These are phyloP conservation scores for Papilio polytes DNA, from an alignment of 1,140 invertebrate species.

Conservation along the genomic window DNA sequence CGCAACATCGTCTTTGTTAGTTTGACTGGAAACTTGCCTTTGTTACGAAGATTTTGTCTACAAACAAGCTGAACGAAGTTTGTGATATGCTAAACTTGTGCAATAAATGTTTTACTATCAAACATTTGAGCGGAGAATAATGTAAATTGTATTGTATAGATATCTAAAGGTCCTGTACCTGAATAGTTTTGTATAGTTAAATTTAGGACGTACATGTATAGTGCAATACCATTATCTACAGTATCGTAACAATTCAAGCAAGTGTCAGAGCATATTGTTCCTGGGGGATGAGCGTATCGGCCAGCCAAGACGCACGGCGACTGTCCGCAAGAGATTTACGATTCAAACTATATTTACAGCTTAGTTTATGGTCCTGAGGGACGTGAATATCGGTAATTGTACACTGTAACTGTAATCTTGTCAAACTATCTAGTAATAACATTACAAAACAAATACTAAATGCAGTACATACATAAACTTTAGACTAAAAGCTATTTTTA, in stretches of 20 bases:
- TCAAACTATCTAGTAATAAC: background rate
- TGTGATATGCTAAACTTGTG: constrained; percentile 35
- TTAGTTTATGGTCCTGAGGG: constrained; percentile 34
- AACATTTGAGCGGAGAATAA: constrained; percentile 21
- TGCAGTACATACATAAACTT: no score
- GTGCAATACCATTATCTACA: background rate
- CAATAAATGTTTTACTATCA: constrained; percentile 26
- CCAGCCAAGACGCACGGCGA: constrained; percentile 29
- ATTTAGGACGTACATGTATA: background rate
- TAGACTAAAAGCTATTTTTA: no score
- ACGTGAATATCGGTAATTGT: background rate
- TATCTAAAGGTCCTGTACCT: background rate
- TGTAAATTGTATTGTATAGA: background rate
- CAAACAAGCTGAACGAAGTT: constrained; percentile 38
- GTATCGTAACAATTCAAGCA: constrained; percentile 14
- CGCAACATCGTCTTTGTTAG: constrained; percentile 36
- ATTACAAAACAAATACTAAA: background rate
- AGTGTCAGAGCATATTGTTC: constrained; percentile 27
- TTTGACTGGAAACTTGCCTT: constrained; percentile 31
- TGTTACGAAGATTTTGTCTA: constrained; percentile 38
- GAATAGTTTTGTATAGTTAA: background rate
- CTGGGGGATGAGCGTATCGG: constrained; percentile 21
- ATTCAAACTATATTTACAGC: constrained; percentile 35
- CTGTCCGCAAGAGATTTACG: constrained; percentile 35
- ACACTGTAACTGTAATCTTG: constrained; percentile 5